Conservation (phyloP, 2,888 invertebrate species). For the Nebria brevicollis region DNA sequence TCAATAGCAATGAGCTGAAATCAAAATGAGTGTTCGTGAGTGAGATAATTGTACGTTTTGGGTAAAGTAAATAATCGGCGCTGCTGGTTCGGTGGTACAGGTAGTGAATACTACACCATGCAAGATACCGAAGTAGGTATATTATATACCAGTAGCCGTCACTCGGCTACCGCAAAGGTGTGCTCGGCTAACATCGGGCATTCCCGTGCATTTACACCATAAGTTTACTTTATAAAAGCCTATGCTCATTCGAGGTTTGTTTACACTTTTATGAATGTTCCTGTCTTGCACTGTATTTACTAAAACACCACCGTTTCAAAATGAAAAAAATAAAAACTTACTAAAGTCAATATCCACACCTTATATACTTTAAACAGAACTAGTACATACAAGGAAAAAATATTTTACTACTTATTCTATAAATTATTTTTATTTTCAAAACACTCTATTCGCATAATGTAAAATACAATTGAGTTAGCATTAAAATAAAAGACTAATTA, state of each 20-base stretch:
- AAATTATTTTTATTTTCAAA: neutral
- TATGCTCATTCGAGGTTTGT: neutral
- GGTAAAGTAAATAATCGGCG: neutral
- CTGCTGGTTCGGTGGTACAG: neutral
- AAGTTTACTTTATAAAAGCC: slow-evolving; percentile 1
- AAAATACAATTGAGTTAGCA: no score
- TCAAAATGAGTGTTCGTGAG: neutral
- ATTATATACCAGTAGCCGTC: neutral
- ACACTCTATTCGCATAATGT: no score
- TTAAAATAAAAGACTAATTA: no score
- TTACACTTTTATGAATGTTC: neutral
- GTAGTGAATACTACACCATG: neutral
- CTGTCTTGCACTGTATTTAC: neutral
- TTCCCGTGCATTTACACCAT: neutral
- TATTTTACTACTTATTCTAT: neutral
- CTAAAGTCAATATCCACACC: neutral
- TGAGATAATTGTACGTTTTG: neutral
- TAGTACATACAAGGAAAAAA: neutral
- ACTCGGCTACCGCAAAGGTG: neutral
- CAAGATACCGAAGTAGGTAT: neutral
- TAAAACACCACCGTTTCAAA: slow-evolving; percentile 1
- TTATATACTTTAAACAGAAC: neutral
- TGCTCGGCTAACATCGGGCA: neutral
- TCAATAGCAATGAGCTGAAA: neutral
- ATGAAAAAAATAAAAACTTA: neutral